These are phyloP conservation scores for Loxodonta africana DNA, from an alignment of 2,113 vertebrate species.

Conservation along the genomic window DNA sequence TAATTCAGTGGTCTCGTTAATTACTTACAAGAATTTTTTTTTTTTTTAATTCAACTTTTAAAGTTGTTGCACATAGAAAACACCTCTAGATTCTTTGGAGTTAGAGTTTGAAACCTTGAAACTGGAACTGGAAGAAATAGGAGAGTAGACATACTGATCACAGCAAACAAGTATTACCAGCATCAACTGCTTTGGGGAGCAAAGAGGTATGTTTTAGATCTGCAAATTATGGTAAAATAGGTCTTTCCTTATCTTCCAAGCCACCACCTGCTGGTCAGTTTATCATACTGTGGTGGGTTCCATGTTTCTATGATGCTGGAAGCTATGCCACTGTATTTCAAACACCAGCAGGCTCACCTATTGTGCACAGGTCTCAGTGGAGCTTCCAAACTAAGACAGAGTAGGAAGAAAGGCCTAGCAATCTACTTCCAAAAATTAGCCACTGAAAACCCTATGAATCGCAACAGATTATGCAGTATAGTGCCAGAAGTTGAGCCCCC, in stretches of 20 bases:
- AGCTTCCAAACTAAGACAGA: neutral
- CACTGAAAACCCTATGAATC: neutral
- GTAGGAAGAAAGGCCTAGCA: neutral
- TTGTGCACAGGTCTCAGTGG: neutral
- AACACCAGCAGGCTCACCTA: neutral
- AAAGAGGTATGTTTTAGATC: neutral
- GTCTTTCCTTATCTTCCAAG: neutral
- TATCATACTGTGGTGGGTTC: neutral
- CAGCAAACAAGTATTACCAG: neutral
- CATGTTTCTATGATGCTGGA: neutral
- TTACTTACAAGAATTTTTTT: neutral
- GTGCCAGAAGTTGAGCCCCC: neutral
- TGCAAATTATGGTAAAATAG: neutral
- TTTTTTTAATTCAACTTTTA: neutral
- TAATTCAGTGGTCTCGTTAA: constrained; percentile 75
- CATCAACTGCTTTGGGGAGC: neutral
- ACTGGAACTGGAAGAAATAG: neutral
- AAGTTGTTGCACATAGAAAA: neutral
- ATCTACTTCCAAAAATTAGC: neutral
- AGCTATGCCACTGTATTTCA: neutral
- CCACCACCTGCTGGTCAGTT: neutral
- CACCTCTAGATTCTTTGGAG: neutral
- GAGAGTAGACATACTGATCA: neutral
- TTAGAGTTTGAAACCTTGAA: neutral
- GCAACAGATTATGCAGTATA: neutral